Percentiles rank a stretch among this genome's conserved stretches.
Evolutionary conservation across 2,888 invertebrate genomes (phyloP).

Genomic region (Colletes collaris): DNA sequence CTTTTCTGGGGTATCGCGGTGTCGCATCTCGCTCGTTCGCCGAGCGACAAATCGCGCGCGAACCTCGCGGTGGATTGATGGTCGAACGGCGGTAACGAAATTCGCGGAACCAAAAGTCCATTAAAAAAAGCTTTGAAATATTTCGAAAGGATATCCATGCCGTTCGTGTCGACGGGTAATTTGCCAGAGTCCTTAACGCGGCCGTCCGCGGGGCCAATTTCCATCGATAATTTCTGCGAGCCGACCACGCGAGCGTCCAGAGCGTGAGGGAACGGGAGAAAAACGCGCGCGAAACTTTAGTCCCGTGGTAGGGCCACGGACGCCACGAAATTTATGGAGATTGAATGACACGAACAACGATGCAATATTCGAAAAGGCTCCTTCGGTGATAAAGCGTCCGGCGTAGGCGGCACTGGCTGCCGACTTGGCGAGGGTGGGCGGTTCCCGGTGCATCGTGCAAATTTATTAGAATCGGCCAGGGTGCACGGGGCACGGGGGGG

Average conservation of each 20-base stretch:
- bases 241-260: neutral
- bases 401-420: neutral
- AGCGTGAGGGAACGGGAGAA: neutral
- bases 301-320: neutral
- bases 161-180: conserved; percentile 23
- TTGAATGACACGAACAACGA: conserved; percentile 42
- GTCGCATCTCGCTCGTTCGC: no score
- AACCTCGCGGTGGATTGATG: no score
- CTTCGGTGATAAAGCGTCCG: conserved; percentile 22
- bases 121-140: neutral
- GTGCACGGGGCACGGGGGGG: conserved; percentile 36
- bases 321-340: conserved; percentile 56
- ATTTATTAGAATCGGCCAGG: conserved; percentile 47
- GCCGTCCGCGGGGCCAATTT: conserved; percentile 8
- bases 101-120: no score
- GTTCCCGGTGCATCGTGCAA: conserved; percentile 43
- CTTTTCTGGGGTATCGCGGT: no score
- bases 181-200: neutral
- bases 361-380: conserved; percentile 39
- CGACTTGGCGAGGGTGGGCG: conserved; percentile 27
- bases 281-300: conserved; percentile 23
- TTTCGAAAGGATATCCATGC: neutral
- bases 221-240: conserved; percentile 22
- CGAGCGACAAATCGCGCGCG: no score
- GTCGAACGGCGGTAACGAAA: no score